Evolutionary conservation across 2,888 invertebrate genomes (phyloP).

Genomic region (Cenopis cana): DNA sequence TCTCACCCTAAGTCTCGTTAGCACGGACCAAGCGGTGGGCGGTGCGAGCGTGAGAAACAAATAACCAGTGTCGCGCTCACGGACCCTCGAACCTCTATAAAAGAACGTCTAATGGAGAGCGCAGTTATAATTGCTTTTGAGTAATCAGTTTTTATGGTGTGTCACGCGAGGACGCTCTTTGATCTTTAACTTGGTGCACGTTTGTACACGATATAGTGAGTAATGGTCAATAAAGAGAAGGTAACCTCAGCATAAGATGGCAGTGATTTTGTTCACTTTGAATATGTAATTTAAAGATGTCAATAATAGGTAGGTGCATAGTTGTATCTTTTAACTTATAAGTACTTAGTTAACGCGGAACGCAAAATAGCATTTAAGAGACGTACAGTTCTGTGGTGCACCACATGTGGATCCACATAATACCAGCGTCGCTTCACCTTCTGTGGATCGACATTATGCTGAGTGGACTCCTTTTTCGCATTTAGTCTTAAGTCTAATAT

Average conservation of each 20-base stretch:
- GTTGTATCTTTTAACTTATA: too few relatives aligned
- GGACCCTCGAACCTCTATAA: slow-evolving; percentile 56
- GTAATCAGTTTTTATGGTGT: slow-evolving; percentile 64
- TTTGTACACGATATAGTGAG: neutral
- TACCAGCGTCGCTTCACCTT: too few relatives aligned
- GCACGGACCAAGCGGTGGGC: slow-evolving; percentile 66
- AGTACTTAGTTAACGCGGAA: too few relatives aligned
- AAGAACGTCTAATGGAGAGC: slow-evolving; percentile 57
- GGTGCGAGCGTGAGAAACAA: slow-evolving; percentile 82
- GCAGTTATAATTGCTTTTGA: slow-evolving; percentile 65
- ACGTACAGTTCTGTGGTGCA: too few relatives aligned
- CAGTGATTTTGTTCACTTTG: too few relatives aligned
- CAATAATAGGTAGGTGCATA: too few relatives aligned
- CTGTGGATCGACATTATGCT: too few relatives aligned
- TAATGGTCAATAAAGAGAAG: slow-evolving; percentile 21
- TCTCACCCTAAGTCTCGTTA: slow-evolving; percentile 36
- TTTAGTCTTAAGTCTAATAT: too few relatives aligned
- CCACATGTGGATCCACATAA: too few relatives aligned
- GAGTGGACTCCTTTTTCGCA: too few relatives aligned
- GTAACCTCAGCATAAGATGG: neutral
- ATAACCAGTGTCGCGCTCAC: slow-evolving; percentile 72
- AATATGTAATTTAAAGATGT: too few relatives aligned
- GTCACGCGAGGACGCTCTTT: slow-evolving; percentile 44
- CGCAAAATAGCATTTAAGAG: too few relatives aligned
- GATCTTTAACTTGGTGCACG: slow-evolving; percentile 29